Percentiles rank a stretch among this genome's conserved stretches.
phyloP scores from a whole-genome alignment of 1,140 invertebrate genomes.

The Macrobrachium nipponense region DNA sequence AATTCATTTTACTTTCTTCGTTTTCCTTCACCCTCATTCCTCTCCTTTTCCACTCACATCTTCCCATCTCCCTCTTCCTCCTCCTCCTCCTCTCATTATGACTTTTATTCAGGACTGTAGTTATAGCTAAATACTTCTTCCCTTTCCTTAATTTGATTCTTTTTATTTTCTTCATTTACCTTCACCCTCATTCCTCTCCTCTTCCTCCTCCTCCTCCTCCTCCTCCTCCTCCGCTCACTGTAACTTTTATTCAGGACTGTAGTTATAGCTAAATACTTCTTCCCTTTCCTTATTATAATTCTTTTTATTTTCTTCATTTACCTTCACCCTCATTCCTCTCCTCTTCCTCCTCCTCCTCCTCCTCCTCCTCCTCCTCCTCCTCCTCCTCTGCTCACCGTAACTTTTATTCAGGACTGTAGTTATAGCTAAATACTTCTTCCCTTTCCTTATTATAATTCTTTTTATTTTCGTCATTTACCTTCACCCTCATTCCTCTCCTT shows the following conservation, averaged over 20 bases:
- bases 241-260: background rate
- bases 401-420: too few species aligned
- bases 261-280: constrained; percentile 18
- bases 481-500: too few species aligned
- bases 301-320: constrained; percentile 14
- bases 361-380: background rate
- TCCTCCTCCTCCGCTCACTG: constrained; percentile 4
- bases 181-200: background rate
- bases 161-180: background rate
- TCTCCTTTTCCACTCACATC: background rate
- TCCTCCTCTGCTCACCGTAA: background rate
- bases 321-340: constrained; percentile 1
- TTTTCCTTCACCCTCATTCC: background rate
- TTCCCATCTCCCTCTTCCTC: background rate
- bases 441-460: background rate
- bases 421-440: background rate
- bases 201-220: constrained; percentile 8
- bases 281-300: background rate
- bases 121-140: constrained; percentile 15
- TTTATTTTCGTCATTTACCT: too few species aligned
- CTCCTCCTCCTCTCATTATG: background rate
- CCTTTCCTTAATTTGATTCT: background rate
- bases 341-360: constrained; percentile 21
- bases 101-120: background rate
- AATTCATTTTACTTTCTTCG: background rate